Evolutionary conservation across 2,113 vertebrate species (phyloP), one percentile per base, ranked within the genome.

Genomic region (Eidolon helvum): DNA sequence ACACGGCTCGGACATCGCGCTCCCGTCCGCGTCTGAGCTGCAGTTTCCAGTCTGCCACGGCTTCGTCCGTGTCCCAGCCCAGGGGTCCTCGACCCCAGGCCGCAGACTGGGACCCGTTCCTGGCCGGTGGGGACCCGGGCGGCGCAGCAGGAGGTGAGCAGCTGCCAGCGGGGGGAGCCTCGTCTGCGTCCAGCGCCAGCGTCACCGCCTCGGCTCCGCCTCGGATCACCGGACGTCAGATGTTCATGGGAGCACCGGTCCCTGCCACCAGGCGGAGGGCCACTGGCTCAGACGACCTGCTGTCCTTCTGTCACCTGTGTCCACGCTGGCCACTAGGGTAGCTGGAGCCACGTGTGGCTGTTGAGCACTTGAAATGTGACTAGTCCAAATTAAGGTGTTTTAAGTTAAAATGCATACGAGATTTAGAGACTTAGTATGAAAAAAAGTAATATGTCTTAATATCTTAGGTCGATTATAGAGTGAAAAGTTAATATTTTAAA

Each of bases 341-440:
- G 75, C 75, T 91, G 30, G n/a, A 9, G 38, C 63, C 16, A 26
- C 10, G 9, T 2, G 2, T 1, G 10, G 28, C 48, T 12, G 1
- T 18, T 21, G 30, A 35, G 30, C 30, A 30, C 33, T 22, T 45
- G 8, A 68, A 19, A 43, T 68, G 28, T 57, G 35, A 55, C 50
- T 19, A 55, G 61, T 79, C 19, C 61, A 68, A 65, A 65, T 33
- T 66, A 79, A 68, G 45, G 45, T 66, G 45, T 55, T 89, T 63
- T 89, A 89, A 63, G 22, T 63, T 77, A 89, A 35, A 63, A 35
- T 38, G 35, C 33, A 77, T 2, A 8, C 10, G 63, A 30, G 57
- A 50, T 65, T 89, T 77, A 88, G 21, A 75, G 40, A 48, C 40
- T 40, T 72, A 63, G 33, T 63, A 89, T 77, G 57, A 63, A n/a